A percentile compares a stretch with the other conserved stretches of the same genome.
Conservation (phyloP, 2,797 vertebrate species). For the Vultur gryphus region DNA sequence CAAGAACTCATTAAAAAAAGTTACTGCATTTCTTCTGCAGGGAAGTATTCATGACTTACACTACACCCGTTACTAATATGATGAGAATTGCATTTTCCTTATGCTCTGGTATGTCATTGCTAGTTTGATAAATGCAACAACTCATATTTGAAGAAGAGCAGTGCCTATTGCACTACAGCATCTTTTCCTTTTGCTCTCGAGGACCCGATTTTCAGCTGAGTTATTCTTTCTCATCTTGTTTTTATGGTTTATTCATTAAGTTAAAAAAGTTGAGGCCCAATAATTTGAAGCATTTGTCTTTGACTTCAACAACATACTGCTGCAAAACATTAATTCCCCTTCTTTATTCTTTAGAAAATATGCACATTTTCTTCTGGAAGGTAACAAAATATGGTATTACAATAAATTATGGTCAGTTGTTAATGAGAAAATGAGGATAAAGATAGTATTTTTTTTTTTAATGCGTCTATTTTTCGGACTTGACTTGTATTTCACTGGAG, state of each 20-base stretch:
- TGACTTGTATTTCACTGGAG: neutral
- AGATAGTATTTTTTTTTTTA: neutral
- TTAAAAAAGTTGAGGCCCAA: neutral
- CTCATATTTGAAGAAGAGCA: neutral
- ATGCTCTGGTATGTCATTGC: neutral
- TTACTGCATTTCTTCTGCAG: neutral
- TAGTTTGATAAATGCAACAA: neutral
- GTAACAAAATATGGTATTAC: neutral
- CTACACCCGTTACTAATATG: neutral
- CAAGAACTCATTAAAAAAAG: neutral
- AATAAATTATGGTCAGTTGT: neutral
- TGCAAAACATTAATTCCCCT: neutral
- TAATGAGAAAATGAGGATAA: neutral
- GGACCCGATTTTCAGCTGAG: neutral
- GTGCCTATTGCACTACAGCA: neutral
- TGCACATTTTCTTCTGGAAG: neutral
- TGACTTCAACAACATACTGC: neutral
- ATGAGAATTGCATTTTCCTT: neutral
- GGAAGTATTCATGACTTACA: neutral
- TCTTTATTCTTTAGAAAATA: neutral
- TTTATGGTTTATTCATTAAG: neutral
- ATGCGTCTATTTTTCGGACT: neutral
- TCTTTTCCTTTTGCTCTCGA: neutral
- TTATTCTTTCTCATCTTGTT: neutral
- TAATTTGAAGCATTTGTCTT: slow-evolving; percentile 6